Evolutionary conservation across 2,113 vertebrate species (phyloP).

Genomic region (Ranitomeya variabilis): DNA sequence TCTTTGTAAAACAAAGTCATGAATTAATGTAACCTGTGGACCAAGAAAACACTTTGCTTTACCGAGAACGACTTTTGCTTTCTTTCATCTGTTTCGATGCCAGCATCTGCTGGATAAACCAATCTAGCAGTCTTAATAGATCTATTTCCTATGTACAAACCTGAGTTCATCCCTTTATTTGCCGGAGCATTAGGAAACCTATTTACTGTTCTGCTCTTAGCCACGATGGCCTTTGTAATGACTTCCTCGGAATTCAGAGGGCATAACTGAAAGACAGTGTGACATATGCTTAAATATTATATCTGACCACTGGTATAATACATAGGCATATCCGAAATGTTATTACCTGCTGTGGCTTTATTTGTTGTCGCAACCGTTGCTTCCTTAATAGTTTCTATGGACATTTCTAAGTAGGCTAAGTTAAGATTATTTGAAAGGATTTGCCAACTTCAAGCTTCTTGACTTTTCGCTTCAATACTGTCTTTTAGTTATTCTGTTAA

Average conservation of each 20-base stretch:
- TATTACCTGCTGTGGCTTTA: constrained; percentile 91
- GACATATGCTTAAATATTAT: constrained; percentile 48
- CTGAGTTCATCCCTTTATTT: constrained; percentile 64
- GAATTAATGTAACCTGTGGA: constrained; percentile 70
- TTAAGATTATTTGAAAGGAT: constrained; percentile 75
- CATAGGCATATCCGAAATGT: constrained; percentile 32
- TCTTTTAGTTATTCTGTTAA: constrained; percentile 87
- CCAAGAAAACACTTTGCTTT: constrained; percentile 71
- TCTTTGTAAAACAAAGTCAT: constrained; percentile 62
- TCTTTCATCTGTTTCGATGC: constrained; percentile 66
- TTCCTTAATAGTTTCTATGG: constrained; percentile 79
- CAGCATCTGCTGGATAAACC: constrained; percentile 67
- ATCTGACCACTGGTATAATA: constrained; percentile 69
- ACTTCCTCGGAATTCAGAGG: constrained; percentile 77
- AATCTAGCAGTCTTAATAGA: constrained; percentile 62
- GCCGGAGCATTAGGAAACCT: constrained; percentile 69
- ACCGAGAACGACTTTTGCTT: constrained; percentile 63
- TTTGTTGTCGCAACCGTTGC: constrained; percentile 85
- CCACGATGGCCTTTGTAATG: constrained; percentile 74
- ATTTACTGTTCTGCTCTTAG: constrained; percentile 69
- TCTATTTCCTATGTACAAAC: constrained; percentile 62
- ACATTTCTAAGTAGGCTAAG: constrained; percentile 75
- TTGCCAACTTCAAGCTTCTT: constrained; percentile 77
- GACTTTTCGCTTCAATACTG: constrained; percentile 76
- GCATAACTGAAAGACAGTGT: constrained; percentile 87